Evolutionary conservation across 1,140 invertebrate species (phyloP), one percentile per base, ranked within the genome.

Genomic region (Sinella curviseta): DNA sequence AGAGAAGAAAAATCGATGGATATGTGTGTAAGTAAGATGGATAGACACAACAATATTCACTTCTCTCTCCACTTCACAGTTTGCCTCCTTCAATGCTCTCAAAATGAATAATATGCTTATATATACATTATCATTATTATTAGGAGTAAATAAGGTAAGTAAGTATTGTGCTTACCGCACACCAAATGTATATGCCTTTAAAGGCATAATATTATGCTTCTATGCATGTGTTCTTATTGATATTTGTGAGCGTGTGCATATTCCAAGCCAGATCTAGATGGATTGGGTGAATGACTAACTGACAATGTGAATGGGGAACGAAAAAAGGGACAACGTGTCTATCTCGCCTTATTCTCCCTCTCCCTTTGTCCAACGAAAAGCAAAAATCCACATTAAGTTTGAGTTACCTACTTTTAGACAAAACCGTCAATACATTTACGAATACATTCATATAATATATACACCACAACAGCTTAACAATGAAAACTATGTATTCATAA

Each of bases 371-470:
- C 55, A 60, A 14, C 12, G 12, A 4, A 8, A 14, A 60, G 55
- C 55, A 14, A 14, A 60, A 60, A 60, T 4, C 24, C 12, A 12
- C 12, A 4, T 17, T 26, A 8, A 60, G 24, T 60, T 60, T 14
- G 55, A 60, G 55, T 60, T 60, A 60, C 55, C 55, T 60, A 60
- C 55, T 60, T 60, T 60, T 60, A 60, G 55, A 60, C 55, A 60
- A n/a, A 60, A 60, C 12, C 55, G 24, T 60, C 55, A 26, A 60
- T 60, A 24, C 39, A 48, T 48, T 17, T 48, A 48, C 4, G 4
- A 48, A 8, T 48, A 48, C 39, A 48, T 8, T 8, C 4, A 48
- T 48, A 48, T 8, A 48, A 48, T 17, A 48, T 48, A 48, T 48
- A 48, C 39, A 8, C 39, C 4, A 48, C 39, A 48, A 48, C 39